Conservation (phyloP, 2,113 vertebrate genomes). For the Kryptolebias marmoratus region DNA sequence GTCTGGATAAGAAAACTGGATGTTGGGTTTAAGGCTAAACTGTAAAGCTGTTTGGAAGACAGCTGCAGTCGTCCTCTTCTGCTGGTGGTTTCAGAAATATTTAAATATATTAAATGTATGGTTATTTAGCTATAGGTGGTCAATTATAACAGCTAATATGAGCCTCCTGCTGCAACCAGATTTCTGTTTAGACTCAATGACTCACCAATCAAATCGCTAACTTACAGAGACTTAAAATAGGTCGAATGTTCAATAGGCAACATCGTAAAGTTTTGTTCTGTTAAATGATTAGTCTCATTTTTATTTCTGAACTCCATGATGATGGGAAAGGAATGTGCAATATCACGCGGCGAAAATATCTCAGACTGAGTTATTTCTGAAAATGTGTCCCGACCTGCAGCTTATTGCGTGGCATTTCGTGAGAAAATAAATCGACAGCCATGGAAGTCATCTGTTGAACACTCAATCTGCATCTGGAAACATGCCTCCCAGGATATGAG, state of each 20-base stretch:
- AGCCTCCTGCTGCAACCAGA: neutral
- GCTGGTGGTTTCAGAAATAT: neutral
- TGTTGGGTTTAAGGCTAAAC: neutral
- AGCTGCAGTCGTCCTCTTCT: neutral
- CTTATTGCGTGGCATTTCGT: constrained; percentile 50
- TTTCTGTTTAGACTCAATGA: neutral
- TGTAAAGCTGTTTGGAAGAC: neutral
- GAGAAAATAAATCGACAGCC: constrained; percentile 60
- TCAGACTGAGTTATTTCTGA: constrained; percentile 59
- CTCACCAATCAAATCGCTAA: neutral
- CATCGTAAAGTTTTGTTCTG: neutral
- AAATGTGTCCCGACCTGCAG: constrained; percentile 59
- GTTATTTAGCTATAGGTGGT: neutral
- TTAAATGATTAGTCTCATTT: constrained; percentile 24
- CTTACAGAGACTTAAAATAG: neutral
- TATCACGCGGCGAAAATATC: constrained; percentile 61
- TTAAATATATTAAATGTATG: neutral
- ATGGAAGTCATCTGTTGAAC: constrained; percentile 57
- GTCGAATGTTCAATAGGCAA: neutral
- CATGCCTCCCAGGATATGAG: constrained; percentile 46
- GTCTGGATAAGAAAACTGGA: neutral
- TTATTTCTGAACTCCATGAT: constrained; percentile 49
- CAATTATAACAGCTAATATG: neutral
- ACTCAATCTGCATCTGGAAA: constrained; percentile 60
- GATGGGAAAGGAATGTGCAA: constrained; percentile 44